Base-by-base conservation (phyloP, 92 coral and sea anemone species). In the Muricea muricata region DNA sequence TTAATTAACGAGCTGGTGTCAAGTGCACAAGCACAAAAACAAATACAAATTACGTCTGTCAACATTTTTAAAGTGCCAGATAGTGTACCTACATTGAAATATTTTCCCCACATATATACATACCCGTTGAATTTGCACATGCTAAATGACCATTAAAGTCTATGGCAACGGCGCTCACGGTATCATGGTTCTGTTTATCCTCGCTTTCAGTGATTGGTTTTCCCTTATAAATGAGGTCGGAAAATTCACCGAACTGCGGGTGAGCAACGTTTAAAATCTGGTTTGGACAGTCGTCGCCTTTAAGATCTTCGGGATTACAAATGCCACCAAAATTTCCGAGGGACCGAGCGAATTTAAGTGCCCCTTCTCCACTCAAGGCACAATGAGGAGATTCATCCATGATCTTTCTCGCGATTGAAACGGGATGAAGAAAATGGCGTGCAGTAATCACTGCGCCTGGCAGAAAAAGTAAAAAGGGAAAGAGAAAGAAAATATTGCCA, bases 151-250 rank as follows among this genome's bases (percentile, higher is more conserved):
- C 98, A 83, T 86, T 81, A 42, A 74, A 14, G 81, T 94, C 98
- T 87, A 94, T 88, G 70, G 94, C 98, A 81, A 94, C 98, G 10
- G 93, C 97, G n/a, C 94, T 94, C n/a, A 94, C 98, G 46, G 98
- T 94, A 79, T 94, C 98, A 45, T 91, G 90, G 48, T 32, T 77
- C 8, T 37, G 5, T 9, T 9, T 37, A 4, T 37, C 5, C 42
- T 37, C 42, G 9, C 42, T 37, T 37, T 37, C 42, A 9, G 4
- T 37, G 9, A 4, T 37, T n/a, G n/a, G n/a, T n/a, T n/a, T n/a
- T n/a, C n/a, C n/a, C n/a, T n/a, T n/a, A n/a, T n/a, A n/a, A n/a
- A n/a, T n/a, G n/a, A n/a, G n/a, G n/a, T n/a, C n/a, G n/a, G n/a
- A n/a, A n/a, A n/a, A n/a, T 37, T 37, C 42, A 37, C 5, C 5